These are phyloP conservation scores for Xerus rutilus DNA, from an alignment of 2,797 vertebrate species.

Conservation along the genomic window DNA sequence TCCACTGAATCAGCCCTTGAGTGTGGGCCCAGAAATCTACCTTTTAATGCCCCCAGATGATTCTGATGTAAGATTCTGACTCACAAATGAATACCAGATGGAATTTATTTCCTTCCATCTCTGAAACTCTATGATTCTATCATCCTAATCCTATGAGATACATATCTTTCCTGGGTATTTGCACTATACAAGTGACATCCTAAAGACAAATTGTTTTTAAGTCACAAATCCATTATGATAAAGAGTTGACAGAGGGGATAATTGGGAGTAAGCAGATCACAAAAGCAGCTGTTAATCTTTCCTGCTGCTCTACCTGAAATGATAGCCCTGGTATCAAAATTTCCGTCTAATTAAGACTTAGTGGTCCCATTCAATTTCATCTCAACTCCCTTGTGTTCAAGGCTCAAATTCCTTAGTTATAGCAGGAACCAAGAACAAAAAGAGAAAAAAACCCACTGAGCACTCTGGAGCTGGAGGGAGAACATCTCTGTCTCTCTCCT, in stretches of 20 bases:
- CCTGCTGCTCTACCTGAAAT: not conserved
- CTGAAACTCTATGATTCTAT: not conserved
- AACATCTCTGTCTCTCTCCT: slow-evolving; percentile 27
- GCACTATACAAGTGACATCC: not conserved
- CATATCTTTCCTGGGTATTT: not conserved
- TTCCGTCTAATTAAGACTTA: not conserved
- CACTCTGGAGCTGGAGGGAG: slow-evolving; percentile 31
- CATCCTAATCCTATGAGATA: not conserved
- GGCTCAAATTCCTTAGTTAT: not conserved
- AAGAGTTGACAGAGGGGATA: not conserved
- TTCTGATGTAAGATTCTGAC: not conserved
- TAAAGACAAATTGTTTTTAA: slow-evolving; percentile 22
- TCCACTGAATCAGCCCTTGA: not conserved
- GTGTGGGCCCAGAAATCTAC: not conserved
- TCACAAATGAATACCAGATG: not conserved
- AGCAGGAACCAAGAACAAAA: not conserved
- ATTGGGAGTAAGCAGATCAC: not conserved
- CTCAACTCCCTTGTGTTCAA: not conserved
- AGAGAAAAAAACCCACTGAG: slow-evolving; percentile 46
- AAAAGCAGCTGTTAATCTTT: not conserved
- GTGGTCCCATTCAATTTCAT: not conserved
- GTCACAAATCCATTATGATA: not conserved
- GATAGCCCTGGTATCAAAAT: not conserved
- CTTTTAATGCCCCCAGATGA: not conserved
- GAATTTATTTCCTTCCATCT: not conserved